Base-by-base conservation (phyloP, 2,797 vertebrate species). In the Acestrorhynchus altus region DNA sequence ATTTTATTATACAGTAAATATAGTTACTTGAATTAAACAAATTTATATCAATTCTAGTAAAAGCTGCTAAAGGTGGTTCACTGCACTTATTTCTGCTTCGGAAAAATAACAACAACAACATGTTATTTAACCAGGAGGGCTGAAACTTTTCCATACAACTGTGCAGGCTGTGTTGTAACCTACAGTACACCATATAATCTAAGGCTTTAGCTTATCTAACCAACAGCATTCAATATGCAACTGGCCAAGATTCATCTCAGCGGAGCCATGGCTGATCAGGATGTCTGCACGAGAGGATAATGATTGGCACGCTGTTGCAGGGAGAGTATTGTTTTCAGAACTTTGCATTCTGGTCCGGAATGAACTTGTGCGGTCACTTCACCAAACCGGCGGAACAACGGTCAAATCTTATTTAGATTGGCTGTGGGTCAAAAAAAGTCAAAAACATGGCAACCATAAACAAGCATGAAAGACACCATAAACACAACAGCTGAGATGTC, bases 351-450 rank as follows among this genome's bases (percentile, higher is more conserved):
- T 15, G 6, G 13, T 26, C 26, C 26, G 49, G 31, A 56, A 54
- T 28, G 13, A 54, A 52, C 1, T 40, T 47, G 49, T 64, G 57
- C 22, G 18, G 51, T 66, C 51, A 46, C 49, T 42, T 49, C 24
- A 24, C 20, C 15, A 16, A 52, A 54, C 20, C 42, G 26, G 12
- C 6, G 52, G 40, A 67, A 76, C 28, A 51, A 65, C 0, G 35
- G 51, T 51, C 39, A 51, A 8, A 18, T 47, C n/a, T 66, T 52
- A 35, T 77, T 66, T 77, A 72, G 9, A 44, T 47, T 5, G 44
- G 10, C 16, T 16, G 1, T 15, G 20, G 28, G 65, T 46, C 11
- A 44, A 20, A 68, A n/a, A 35, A 66, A 71, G 22, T 72, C 51
- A 15, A 64, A 28, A 60, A 7, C 18, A 44, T 18, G 10, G 35